Evolutionary conservation across 2,113 vertebrate genomes (phyloP), one percentile per base, ranked within the genome.

Genomic region (Girardinichthys multiradiatus): DNA sequence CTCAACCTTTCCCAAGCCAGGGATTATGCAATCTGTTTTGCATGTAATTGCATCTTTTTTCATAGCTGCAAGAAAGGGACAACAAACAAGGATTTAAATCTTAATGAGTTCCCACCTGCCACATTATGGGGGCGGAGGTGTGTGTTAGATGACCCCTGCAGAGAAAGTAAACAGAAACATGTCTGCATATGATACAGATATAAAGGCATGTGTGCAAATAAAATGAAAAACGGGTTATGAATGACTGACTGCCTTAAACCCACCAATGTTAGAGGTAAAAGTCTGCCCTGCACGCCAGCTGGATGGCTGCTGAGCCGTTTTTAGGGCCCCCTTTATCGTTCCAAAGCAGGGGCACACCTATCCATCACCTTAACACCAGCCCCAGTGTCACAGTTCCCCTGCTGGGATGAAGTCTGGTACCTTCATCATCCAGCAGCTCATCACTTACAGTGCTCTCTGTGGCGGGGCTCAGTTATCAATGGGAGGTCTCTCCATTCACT

Each of bases 251-350:
- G 0, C 19, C 76, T 31, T 17, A 84, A 77, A 59, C 79, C 64
- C 76, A 79, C 39, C 7, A 1, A 17, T 37, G 7, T 66, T 64
- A 57, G 68, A 78, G 51, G 9, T 19, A 65, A 61, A 76, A 72
- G 69, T 69, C 67, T 45, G 7, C 15, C 12, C 61, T 79, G 80
- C 72, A 11, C 80, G 84, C 83, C 89, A 90, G 84, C 89, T 87
- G 85, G 86, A 84, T 10, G 70, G 68, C 82, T 86, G 79, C 82
- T 82, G 83, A 75, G 78, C 80, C 70, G 31, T 65, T 80, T 79
- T 85, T 63, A 66, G 70, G 76, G 76, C 77, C 70, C 88, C 71
- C 24, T 82, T 87, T 87, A 85, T 70, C 19, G 65, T 80, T 77
- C 73, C 63, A 77, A 72, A 82, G 79, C 85, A 57, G 62, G 62